Percentiles rank a stretch among this genome's conserved stretches.
These are phyloP conservation scores for Oreochromis spilurus DNA, from an alignment of 2,113 vertebrate species.

Conservation along the genomic window DNA sequence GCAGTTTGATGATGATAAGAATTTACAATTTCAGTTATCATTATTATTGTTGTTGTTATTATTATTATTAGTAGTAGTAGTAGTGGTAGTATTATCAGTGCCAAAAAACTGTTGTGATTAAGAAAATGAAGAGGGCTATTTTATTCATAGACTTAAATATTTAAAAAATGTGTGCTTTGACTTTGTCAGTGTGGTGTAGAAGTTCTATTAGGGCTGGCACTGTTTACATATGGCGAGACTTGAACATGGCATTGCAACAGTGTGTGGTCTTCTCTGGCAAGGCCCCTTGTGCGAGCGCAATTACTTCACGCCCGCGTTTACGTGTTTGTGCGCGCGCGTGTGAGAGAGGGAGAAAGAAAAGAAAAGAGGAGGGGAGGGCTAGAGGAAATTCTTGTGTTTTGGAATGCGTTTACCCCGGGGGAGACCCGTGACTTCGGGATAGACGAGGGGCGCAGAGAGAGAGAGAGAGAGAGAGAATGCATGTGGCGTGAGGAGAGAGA, in stretches of 20 bases:
- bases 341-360: not conserved
- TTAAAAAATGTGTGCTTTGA: not conserved
- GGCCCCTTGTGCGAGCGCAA: constrained; percentile 18
- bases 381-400: constrained; percentile 81
- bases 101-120: not conserved
- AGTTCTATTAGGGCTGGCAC: not conserved
- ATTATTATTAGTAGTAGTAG: accelerated
- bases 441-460: constrained; percentile 12
- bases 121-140: not conserved
- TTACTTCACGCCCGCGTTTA: not conserved
- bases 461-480: not conserved
- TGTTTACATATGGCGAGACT: not conserved
- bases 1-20: not conserved
- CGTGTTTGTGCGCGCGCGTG: not conserved
- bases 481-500: not conserved
- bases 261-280: constrained; percentile 61
- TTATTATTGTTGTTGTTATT: not conserved
- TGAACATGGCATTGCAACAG: constrained; percentile 53
- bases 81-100: not conserved
- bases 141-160: not conserved
- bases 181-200: not conserved
- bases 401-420: constrained; percentile 81
- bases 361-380: constrained; percentile 32
- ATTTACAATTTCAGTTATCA: not conserved
- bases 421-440: constrained; percentile 71